Conservation (phyloP, 2,888 invertebrate species). For the Epistrophe eligans region DNA sequence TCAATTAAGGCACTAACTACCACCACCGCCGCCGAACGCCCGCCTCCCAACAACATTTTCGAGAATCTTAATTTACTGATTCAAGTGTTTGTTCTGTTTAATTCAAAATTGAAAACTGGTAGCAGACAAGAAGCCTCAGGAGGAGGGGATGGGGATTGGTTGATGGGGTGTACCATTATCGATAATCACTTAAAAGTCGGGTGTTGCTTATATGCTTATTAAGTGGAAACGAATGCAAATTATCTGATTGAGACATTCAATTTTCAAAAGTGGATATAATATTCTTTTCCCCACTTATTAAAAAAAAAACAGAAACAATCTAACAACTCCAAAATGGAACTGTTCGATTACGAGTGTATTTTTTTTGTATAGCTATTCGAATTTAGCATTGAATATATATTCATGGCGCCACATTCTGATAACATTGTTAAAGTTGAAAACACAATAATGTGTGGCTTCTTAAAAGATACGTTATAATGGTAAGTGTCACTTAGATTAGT, state of each 20-base stretch:
- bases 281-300: constrained; percentile 11
- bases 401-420: constrained; percentile 62
- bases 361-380: constrained; percentile 31
- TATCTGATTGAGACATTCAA: constrained; percentile 68
- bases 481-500: constrained; percentile 37
- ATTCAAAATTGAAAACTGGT: constrained; percentile 12
- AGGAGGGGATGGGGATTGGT: not conserved
- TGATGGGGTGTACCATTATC: constrained; percentile 23
- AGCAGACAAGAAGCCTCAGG: not conserved
- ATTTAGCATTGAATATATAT: constrained; percentile 62
- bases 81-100: constrained; percentile 63
- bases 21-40: not conserved
- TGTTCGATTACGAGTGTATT: constrained; percentile 12
- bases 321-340: constrained; percentile 24
- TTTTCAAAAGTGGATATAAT: constrained; percentile 56
- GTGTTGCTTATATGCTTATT: constrained; percentile 60
- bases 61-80: constrained; percentile 69
- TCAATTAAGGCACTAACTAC: constrained; percentile 49
- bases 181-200: constrained; percentile 60
- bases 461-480: constrained; percentile 13
- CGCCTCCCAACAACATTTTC: constrained; percentile 31
- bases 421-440: constrained; percentile 30
- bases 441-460: constrained; percentile 1
- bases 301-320: not conserved
- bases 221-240: constrained; percentile 73